phyloP scores from a whole-genome alignment of 1,140 invertebrate species.

The Bradysia coprophila region DNA sequence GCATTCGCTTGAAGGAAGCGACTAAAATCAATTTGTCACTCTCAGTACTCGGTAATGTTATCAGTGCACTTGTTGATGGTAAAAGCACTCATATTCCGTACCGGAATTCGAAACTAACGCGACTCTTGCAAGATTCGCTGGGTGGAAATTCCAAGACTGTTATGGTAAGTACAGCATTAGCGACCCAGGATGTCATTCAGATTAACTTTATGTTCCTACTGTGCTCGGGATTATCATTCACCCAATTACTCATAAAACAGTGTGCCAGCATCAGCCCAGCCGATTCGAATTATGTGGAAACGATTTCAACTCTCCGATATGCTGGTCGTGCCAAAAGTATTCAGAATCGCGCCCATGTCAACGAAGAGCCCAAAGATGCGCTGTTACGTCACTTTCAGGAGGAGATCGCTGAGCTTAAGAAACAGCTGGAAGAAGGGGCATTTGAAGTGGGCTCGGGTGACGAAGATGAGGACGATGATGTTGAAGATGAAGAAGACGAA shows the following conservation, averaged over 20 bases:
- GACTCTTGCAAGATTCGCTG: slow-evolving; percentile 83
- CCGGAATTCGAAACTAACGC: slow-evolving; percentile 83
- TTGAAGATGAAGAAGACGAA: slow-evolving; percentile 16
- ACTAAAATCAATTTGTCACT: slow-evolving; percentile 91
- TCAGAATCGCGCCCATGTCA: slow-evolving; percentile 87
- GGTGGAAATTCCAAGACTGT: slow-evolving; percentile 95
- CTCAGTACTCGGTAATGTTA: slow-evolving; percentile 87
- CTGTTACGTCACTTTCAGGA: slow-evolving; percentile 87
- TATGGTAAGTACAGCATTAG: slow-evolving; percentile 60
- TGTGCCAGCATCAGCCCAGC: slow-evolving; percentile 90
- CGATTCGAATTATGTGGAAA: slow-evolving; percentile 94
- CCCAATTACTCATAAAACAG: slow-evolving; percentile 8
- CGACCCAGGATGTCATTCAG: background rate
- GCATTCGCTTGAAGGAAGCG: slow-evolving; percentile 78
- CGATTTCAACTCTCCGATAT: slow-evolving; percentile 90
- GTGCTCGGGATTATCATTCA: no score
- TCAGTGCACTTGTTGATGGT: slow-evolving; percentile 84
- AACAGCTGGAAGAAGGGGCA: slow-evolving; percentile 53
- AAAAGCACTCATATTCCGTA: slow-evolving; percentile 91
- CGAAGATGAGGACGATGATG: slow-evolving; percentile 10
- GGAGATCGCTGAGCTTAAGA: slow-evolving; percentile 83
- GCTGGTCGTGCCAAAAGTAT: slow-evolving; percentile 96
- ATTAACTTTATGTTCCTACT: no score
- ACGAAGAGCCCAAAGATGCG: slow-evolving; percentile 97
- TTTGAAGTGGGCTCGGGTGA: slow-evolving; percentile 12